Conservation (phyloP, 2,797 vertebrate species). For the Decapterus maruadsi region DNA sequence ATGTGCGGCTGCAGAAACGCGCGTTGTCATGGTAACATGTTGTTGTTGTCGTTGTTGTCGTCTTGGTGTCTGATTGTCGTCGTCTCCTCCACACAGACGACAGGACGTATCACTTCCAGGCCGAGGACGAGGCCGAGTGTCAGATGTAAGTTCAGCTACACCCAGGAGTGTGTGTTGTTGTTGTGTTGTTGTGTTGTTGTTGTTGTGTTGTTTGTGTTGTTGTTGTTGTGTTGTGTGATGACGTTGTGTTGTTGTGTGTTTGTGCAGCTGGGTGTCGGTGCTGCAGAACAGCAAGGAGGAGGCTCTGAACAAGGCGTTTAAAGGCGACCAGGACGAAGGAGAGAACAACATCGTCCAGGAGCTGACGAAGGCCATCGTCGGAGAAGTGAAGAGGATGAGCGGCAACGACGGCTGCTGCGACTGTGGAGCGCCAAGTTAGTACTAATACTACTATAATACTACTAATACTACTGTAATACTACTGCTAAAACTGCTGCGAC, state of each 20-base stretch:
- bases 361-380: slow-evolving; percentile 95
- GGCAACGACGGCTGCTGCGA: slow-evolving; percentile 96
- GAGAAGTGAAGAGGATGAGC: slow-evolving; percentile 94
- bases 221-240: slow-evolving; percentile 41
- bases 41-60: too few species aligned
- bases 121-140: slow-evolving; percentile 95
- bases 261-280: slow-evolving; percentile 72
- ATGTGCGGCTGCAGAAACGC: slow-evolving; percentile 50
- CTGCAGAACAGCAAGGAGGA: slow-evolving; percentile 76
- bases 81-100: slow-evolving; percentile 87
- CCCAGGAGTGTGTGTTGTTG: background rate
- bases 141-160: slow-evolving; percentile 90
- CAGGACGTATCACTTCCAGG: slow-evolving; percentile 96
- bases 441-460: background rate
- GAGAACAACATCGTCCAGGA: slow-evolving; percentile 98
- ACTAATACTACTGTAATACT: too few species aligned
- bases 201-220: too few species aligned
- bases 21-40: rapidly evolving
- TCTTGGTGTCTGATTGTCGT: slow-evolving; percentile 14
- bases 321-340: slow-evolving; percentile 90
- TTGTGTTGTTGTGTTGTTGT: background rate
- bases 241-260: background rate
- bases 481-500: background rate
- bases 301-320: slow-evolving; percentile 91
- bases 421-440: slow-evolving; percentile 92